phyloP scores from a whole-genome alignment of 2,888 invertebrate species.

The Plagodis dolabraria region DNA sequence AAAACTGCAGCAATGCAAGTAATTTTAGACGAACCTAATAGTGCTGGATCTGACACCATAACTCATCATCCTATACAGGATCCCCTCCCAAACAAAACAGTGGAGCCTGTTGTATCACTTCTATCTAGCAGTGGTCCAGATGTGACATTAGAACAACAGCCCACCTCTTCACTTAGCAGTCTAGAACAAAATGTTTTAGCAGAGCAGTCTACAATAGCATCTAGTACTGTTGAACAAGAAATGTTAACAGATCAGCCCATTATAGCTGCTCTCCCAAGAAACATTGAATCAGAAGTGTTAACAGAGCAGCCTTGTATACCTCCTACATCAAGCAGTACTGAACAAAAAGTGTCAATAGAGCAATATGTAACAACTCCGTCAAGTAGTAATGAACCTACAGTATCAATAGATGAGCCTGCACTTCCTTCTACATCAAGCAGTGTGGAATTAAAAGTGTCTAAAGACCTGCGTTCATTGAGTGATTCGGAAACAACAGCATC shows the following conservation, averaged over 20 bases:
- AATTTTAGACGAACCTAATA: background rate
- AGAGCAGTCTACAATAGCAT: constrained; percentile 4
- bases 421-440: background rate
- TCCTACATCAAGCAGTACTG: background rate
- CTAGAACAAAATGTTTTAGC: constrained; percentile 19
- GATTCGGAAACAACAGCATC: background rate
- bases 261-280: background rate
- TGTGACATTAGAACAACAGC: background rate
- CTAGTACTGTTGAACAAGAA: constrained; percentile 27
- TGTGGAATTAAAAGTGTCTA: background rate
- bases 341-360: background rate
- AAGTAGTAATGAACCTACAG: background rate
- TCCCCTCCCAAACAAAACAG: background rate
- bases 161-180: background rate
- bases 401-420: background rate
- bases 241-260: background rate
- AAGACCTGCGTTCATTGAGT: background rate
- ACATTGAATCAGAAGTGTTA: background rate
- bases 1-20: too few relatives aligned
- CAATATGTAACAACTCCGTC: background rate
- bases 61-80: background rate
- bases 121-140: background rate
- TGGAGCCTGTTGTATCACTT: background rate
- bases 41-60: background rate
- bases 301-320: background rate